These are phyloP conservation scores for Nasonia oneida DNA, from an alignment of 2,888 invertebrate species.

Conservation along the genomic window DNA sequence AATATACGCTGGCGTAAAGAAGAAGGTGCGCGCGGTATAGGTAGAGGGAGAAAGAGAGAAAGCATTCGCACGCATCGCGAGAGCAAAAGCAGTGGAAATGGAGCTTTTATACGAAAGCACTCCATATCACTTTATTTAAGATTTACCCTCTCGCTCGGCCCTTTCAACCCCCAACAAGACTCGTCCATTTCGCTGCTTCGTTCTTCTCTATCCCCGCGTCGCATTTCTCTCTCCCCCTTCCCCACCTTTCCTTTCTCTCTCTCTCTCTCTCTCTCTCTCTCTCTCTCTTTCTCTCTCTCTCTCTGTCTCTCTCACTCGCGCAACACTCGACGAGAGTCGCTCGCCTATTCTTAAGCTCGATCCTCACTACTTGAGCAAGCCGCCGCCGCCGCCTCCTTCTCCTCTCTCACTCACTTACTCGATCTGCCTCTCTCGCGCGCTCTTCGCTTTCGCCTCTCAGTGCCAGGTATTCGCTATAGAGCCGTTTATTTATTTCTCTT, in stretches of 20 bases:
- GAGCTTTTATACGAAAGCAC: slow-evolving; percentile 79
- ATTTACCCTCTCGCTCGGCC: slow-evolving; percentile 79
- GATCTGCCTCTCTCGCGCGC: slow-evolving; percentile 54
- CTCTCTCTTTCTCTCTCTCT: slow-evolving; percentile 45
- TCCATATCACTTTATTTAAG: slow-evolving; percentile 80
- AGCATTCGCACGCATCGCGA: slow-evolving; percentile 56
- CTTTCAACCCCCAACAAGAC: slow-evolving; percentile 79
- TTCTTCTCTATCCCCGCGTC: slow-evolving; percentile 64
- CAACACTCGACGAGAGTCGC: slow-evolving; percentile 63
- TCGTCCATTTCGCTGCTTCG: slow-evolving; percentile 77
- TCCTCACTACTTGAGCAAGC: slow-evolving; percentile 67
- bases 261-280: too few species aligned
- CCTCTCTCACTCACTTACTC: slow-evolving; percentile 25
- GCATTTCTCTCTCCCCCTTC: slow-evolving; percentile 47
- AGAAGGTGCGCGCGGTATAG: not conserved
- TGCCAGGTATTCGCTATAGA: slow-evolving; percentile 48
- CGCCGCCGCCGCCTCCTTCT: slow-evolving; percentile 58
- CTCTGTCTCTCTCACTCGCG: slow-evolving; percentile 53
- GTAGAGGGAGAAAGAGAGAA: not conserved
- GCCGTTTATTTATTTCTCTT: slow-evolving; percentile 62
- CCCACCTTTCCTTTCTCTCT: slow-evolving; percentile 18
- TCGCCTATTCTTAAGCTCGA: slow-evolving; percentile 74
- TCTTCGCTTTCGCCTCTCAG: slow-evolving; percentile 23
- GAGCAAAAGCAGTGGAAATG: slow-evolving; percentile 74
- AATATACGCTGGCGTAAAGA: slow-evolving; percentile 59